A percentile compares a stretch with the other conserved stretches of the same genome.
Conservation (phyloP, 1,140 invertebrate genomes). For the Palaemon carinicauda region DNA sequence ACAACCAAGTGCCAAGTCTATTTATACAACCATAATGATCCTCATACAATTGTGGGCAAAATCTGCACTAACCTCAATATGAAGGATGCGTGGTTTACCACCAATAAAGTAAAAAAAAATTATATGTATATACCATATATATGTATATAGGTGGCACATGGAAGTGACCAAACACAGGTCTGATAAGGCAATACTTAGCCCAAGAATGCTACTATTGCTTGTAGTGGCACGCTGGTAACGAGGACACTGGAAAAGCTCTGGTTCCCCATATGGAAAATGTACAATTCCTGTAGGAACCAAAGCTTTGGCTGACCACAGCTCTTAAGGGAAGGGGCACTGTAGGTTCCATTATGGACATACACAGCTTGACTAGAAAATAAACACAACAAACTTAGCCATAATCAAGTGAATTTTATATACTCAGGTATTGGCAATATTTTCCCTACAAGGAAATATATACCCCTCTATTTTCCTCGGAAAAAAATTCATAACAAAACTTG, state of each 20-base stretch:
- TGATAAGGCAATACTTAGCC: constrained; percentile 18
- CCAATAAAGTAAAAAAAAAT: neutral
- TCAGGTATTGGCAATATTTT: neutral
- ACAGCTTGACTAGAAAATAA: constrained; percentile 40
- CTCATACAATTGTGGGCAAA: neutral
- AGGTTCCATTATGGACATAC: constrained; percentile 2
- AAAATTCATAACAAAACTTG: too few species aligned
- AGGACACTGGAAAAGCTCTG: constrained; percentile 18
- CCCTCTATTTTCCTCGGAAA: neutral
- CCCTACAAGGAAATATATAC: neutral
- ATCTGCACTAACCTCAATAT: too few species aligned
- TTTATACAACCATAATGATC: constrained; percentile 19
- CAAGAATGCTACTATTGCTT: constrained; percentile 21
- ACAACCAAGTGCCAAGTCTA: constrained; percentile 26
- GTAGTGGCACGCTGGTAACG: neutral
- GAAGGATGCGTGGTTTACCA: too few species aligned
- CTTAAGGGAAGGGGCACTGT: neutral
- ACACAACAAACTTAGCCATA: constrained; percentile 14
- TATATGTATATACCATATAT: neutral
- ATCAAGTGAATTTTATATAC: constrained; percentile 17
- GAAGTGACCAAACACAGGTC: constrained; percentile 22
- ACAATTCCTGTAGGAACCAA: neutral
- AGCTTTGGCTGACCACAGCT: constrained; percentile 1
- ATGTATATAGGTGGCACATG: neutral
- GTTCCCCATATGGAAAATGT: neutral